Percentiles rank a stretch among this genome's conserved stretches.
Conservation (phyloP, 2,888 invertebrate genomes). For the Escarpia spicata region DNA sequence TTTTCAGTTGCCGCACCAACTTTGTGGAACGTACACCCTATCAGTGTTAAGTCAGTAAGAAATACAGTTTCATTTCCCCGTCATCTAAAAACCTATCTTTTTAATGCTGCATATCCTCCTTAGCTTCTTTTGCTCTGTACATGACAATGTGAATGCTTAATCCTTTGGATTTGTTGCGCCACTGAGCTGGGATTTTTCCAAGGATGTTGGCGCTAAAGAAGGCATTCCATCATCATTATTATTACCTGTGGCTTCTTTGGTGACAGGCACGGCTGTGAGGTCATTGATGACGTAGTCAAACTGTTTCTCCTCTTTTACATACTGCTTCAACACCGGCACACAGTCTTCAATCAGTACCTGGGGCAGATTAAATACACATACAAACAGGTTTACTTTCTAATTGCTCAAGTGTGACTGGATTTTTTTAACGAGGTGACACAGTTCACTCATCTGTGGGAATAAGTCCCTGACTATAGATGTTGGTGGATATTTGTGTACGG, state of each 20-base stretch:
- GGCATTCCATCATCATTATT: neutral
- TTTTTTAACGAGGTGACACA: neutral
- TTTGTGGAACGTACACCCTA: too few species aligned
- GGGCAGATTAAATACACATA: neutral
- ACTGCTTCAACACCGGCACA: slow-evolving; percentile 76
- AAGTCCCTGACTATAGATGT: too few species aligned
- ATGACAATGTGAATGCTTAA: too few species aligned
- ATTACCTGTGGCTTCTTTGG: slow-evolving; percentile 67
- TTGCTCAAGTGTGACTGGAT: neutral
- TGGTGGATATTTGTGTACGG: too few species aligned
- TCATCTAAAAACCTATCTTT: too few species aligned
- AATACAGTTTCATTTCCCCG: too few species aligned
- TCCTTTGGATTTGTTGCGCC: too few species aligned
- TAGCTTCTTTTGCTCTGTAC: too few species aligned
- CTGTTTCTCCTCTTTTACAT: slow-evolving; percentile 75
- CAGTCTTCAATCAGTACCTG: slow-evolving; percentile 92
- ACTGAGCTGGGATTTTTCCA: too few species aligned
- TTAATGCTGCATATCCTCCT: too few species aligned
- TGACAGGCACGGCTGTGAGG: slow-evolving; percentile 89
- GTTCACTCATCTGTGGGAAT: neutral
- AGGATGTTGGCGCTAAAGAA: neutral
- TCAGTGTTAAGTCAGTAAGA: too few species aligned
- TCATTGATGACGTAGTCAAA: slow-evolving; percentile 95
- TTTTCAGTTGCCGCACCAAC: too few species aligned
- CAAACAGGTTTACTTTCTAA: neutral